Evolutionary conservation across 1,140 invertebrate species (phyloP), one percentile per base, ranked within the genome.

Genomic region (Ptiloglossa arizonensis): DNA sequence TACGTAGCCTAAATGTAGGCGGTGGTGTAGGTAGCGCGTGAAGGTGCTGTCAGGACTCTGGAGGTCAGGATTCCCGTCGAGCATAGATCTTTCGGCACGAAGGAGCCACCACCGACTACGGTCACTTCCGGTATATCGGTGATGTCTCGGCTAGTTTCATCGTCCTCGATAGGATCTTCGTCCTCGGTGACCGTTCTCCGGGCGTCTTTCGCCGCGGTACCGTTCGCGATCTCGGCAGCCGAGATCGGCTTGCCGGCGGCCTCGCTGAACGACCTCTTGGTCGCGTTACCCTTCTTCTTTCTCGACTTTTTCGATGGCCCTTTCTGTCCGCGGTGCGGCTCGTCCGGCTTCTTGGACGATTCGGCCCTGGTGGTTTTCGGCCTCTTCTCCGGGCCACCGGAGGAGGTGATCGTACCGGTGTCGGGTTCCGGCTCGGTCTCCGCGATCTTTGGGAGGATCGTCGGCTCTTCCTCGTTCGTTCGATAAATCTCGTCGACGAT

Each of bases 1-100:
- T 88, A 90, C 89, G 77, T 81, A 79, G 75, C 79, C 87, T 88
- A 93, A 79, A 92, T 92, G 82, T 91, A 93, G 86, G 89, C 89
- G 73, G 91, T 92, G 87, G 92, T 92, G 85, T 92, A 93, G 83
- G 89, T 92, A 70, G 91, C 85, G 67, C 90, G 89, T 87, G 88
- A 90, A 81, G 89, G 86, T 85, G 89, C 88, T 85, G 86, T 91
- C 79, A 90, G 87, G 90, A 88, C 86, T 90, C 86, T 91, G 85
- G 91, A 90, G 38, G 88, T 90, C 68, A 90, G 87, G 88, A 91
- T 86, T 87, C 85, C 81, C 83, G 87, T 87, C 67, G 89, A 89
- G 82, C 88, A 89, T 82, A 88, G 82, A 83, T 91, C 86, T 87
- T 90, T 90, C 67, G 87, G 82, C 64, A 85, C 79, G 77, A 87